Percentiles rank a stretch among this genome's conserved stretches.
These are phyloP conservation scores for Tinea semifulvella DNA, from an alignment of 2,888 invertebrate species.

Conservation along the genomic window DNA sequence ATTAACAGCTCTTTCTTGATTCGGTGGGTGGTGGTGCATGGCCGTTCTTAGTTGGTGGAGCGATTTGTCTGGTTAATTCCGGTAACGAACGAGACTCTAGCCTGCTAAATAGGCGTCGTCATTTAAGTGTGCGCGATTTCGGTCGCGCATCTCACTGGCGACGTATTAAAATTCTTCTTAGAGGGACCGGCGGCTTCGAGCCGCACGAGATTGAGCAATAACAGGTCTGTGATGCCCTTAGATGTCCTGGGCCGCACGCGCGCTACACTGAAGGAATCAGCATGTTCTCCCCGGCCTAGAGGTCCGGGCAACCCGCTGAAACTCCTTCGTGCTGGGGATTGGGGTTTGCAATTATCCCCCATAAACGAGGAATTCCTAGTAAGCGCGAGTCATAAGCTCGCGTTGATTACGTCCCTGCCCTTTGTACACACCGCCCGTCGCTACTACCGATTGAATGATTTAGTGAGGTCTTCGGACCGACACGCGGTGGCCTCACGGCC, in stretches of 20 bases:
- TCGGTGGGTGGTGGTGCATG: constrained; percentile 75
- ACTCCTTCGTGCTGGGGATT: constrained; percentile 74
- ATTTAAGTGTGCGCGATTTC: too few relatives aligned
- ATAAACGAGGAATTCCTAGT: constrained; percentile 56
- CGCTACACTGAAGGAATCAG: constrained; percentile 72
- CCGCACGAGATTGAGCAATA: too few relatives aligned
- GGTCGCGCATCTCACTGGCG: too few relatives aligned
- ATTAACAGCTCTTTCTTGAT: constrained; percentile 76
- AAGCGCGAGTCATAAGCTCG: constrained; percentile 74
- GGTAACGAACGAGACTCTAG: too few relatives aligned
- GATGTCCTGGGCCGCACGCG: constrained; percentile 71
- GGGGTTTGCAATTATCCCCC: constrained; percentile 42
- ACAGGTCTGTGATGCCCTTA: constrained; percentile 75
- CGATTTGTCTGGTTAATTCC: too few relatives aligned
- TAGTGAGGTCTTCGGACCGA: constrained; percentile 68
- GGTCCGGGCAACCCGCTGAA: constrained; percentile 73
- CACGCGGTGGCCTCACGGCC: constrained; percentile 44
- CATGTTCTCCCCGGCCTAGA: constrained; percentile 67
- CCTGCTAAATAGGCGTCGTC: too few relatives aligned
- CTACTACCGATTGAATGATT: constrained; percentile 75
- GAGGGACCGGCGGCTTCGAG: too few relatives aligned
- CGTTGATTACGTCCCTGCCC: constrained; percentile 75
- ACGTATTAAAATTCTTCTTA: too few relatives aligned
- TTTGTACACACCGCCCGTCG: constrained; percentile 78
- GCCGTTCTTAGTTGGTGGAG: too few relatives aligned